Evolutionary conservation across 2,888 invertebrate genomes (phyloP).

Genomic region (Agrotis ipsilon): DNA sequence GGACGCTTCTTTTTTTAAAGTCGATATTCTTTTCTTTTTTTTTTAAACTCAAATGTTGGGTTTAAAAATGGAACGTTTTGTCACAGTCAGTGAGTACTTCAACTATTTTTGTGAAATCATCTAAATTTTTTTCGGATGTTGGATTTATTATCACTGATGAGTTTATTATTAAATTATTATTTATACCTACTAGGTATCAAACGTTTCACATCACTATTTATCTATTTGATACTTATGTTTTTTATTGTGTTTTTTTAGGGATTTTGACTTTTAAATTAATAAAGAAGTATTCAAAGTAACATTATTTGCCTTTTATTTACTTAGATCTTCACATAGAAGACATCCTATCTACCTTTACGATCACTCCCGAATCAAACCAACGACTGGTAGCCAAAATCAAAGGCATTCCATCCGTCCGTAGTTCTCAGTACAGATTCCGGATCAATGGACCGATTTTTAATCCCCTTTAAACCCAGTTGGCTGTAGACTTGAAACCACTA

Average conservation of each 20-base stretch:
- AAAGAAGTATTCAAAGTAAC: too few species aligned
- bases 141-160: too few species aligned
- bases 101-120: background rate
- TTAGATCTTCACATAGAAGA: background rate
- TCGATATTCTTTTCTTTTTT: conserved; percentile 23
- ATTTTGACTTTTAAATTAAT: too few species aligned
- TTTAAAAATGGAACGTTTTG: conserved; percentile 14
- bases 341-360: conserved; percentile 5
- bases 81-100: background rate
- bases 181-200: too few species aligned
- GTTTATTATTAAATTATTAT: too few species aligned
- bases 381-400: conserved; percentile 23
- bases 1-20: conserved; percentile 38
- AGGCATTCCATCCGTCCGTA: conserved; percentile 32
- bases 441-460: conserved; percentile 41
- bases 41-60: conserved; percentile 2
- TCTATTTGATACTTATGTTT: too few species aligned
- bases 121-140: background rate
- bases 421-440: conserved; percentile 31
- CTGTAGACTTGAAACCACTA: background rate
- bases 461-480: conserved; percentile 15
- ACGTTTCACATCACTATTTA: too few species aligned
- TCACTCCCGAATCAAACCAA: background rate
- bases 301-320: too few species aligned
- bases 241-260: too few species aligned